A percentile compares a stretch with the other conserved stretches of the same genome.
phyloP scores from a whole-genome alignment of 2,888 invertebrate genomes.

The Theodoxus fluviatilis region DNA sequence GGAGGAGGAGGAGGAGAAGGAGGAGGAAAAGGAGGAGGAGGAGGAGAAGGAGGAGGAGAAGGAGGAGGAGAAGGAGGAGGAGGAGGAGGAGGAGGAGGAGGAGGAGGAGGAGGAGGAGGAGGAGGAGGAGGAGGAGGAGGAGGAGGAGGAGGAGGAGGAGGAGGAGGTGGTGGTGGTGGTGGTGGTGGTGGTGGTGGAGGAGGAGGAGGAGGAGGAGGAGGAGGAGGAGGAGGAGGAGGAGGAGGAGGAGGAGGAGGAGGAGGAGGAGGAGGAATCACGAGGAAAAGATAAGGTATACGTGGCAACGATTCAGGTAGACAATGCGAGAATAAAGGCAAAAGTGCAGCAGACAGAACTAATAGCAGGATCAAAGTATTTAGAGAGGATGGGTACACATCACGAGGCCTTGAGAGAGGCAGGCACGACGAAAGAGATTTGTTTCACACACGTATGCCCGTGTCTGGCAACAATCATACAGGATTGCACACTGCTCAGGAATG shows the following conservation, averaged over 20 bases:
- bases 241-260: background rate
- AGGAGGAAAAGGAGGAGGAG: conserved; percentile 8
- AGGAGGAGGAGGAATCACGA: background rate
- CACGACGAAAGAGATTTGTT: too few relatives aligned
- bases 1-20: conserved; percentile 18
- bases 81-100: background rate
- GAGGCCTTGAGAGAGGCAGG: too few relatives aligned
- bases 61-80: conserved; percentile 15
- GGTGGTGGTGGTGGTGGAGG: background rate
- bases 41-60: conserved; percentile 15
- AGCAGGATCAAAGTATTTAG: too few relatives aligned
- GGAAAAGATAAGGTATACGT: too few relatives aligned
- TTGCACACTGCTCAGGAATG: too few relatives aligned
- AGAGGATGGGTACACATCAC: too few relatives aligned
- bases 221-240: background rate
- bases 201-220: background rate
- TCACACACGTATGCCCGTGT: too few relatives aligned
- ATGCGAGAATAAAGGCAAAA: too few relatives aligned
- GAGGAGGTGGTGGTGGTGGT: background rate
- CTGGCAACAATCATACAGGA: too few relatives aligned
- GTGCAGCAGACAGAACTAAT: too few relatives aligned
- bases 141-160: background rate
- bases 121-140: conserved; percentile 13
- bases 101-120: conserved; percentile 11
- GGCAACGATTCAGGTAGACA: too few relatives aligned